Evolutionary conservation across 1,140 invertebrate genomes (phyloP).

Genomic region (Drosophila asahinai): DNA sequence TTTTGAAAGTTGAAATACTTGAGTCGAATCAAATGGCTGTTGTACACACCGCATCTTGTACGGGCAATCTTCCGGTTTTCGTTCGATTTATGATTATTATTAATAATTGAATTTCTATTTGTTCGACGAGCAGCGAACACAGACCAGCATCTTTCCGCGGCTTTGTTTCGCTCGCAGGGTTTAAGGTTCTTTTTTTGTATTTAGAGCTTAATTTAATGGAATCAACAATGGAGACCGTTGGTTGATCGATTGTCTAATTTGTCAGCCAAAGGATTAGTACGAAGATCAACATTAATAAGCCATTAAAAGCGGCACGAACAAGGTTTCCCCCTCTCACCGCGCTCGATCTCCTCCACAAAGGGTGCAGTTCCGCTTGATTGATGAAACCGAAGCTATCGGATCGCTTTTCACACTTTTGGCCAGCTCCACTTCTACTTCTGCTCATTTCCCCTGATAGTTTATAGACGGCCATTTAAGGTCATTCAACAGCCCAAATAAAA

Average conservation of each 20-base stretch:
- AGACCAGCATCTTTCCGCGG: slow-evolving; percentile 62
- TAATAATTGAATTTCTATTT: slow-evolving; percentile 66
- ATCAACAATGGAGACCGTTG: slow-evolving; percentile 58
- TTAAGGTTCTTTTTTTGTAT: slow-evolving; percentile 31
- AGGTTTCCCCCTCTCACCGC: slow-evolving; percentile 43
- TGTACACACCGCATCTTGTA: slow-evolving; percentile 44
- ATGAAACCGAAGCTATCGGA: slow-evolving; percentile 52
- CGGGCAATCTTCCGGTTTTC: slow-evolving; percentile 72
- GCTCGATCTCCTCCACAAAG: slow-evolving; percentile 6
- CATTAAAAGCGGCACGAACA: slow-evolving; percentile 64
- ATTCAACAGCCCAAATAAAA: slow-evolving; percentile 28
- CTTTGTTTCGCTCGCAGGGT: slow-evolving; percentile 33
- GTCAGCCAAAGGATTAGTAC: slow-evolving; percentile 65
- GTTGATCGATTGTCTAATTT: slow-evolving; percentile 78
- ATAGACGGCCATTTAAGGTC: slow-evolving; percentile 31
- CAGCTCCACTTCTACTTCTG: slow-evolving; percentile 33
- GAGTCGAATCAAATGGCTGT: slow-evolving; percentile 57
- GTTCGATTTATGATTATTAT: slow-evolving; percentile 68
- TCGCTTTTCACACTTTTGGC: slow-evolving; percentile 52
- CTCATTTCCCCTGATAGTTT: slow-evolving; percentile 25
- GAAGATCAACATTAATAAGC: slow-evolving; percentile 72
- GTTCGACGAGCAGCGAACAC: slow-evolving; percentile 61
- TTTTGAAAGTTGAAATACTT: slow-evolving; percentile 82
- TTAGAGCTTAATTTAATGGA: slow-evolving; percentile 54
- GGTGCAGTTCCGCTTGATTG: slow-evolving; percentile 72